A percentile compares a stretch with the other conserved stretches of the same genome.
Evolutionary conservation across 1,140 invertebrate genomes (phyloP).

Genomic region (Papilio dardanus): DNA sequence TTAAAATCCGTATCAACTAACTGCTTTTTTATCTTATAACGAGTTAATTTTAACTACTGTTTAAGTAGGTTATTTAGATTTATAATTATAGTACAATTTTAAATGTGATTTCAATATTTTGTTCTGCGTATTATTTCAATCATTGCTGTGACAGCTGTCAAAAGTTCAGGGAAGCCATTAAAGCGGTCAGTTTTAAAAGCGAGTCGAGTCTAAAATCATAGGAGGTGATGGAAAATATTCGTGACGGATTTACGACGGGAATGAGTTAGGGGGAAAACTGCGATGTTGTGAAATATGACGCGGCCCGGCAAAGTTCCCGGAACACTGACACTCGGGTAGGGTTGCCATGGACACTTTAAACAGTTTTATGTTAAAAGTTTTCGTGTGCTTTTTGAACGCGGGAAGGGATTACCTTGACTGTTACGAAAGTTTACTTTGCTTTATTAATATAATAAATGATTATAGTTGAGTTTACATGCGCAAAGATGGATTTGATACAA

Average conservation of each 20-base stretch:
- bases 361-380: neutral
- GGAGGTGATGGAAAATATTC: constrained; percentile 8
- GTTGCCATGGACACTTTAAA: neutral
- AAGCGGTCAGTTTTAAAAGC: constrained; percentile 3
- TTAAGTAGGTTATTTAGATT: neutral
- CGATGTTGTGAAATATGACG: constrained; percentile 33
- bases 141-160: constrained; percentile 20
- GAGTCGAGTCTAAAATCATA: neutral
- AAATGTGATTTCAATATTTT: neutral
- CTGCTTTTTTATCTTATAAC: neutral
- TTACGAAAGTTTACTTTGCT: neutral
- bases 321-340: constrained; percentile 12
- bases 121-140: constrained; percentile 1
- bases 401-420: neutral
- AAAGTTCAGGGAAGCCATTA: constrained; percentile 33
- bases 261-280: constrained; percentile 29
- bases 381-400: neutral
- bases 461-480: too few species aligned
- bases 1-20: neutral
- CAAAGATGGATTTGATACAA: too few species aligned
- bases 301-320: constrained; percentile 8
- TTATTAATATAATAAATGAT: neutral
- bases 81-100: neutral
- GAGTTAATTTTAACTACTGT: neutral
- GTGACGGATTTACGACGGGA: neutral